Evolutionary conservation across 2,888 invertebrate genomes (phyloP), one percentile per base, ranked within the genome.

Genomic region (Hirtodrosophila confusa): DNA sequence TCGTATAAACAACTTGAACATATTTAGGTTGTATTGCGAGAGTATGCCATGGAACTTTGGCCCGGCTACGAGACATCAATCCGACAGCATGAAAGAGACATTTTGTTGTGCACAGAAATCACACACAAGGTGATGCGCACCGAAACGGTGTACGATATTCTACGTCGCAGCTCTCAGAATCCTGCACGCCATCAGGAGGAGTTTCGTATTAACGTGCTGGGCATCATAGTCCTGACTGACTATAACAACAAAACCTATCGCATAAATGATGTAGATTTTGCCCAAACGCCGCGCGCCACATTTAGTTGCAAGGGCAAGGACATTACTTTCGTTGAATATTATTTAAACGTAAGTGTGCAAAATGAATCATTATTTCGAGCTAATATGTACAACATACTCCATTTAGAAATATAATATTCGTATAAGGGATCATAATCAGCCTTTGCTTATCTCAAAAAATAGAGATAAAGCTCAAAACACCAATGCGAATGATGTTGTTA

Each of bases 1-100:
- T 31, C 27, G 27, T 31, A 8, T 31, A 31, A 31, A 4, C 7
- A 31, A 31, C 31, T 8, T 8, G 7, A 31, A 9, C 0, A 5
- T 33, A 12, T n/a, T 6, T 17, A 90, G 94, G 91, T 95, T 44
- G 92, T 93, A 35, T 92, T 96, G 0, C 93, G 92, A 0, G 94
- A 95, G 37, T 93, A 92, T 72, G 93, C 92, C 29, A 84, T 97
- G n/a, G 95, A 96, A 87, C 91, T 97, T 0, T 96, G 96, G 96
- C 97, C 97, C 0, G 97, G 97, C 0, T 96, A 96, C 75, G 92
- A 95, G 11, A 97, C 97, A 0, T 95, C 96, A 0, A 97, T 98
- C 37, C 93, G 96, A 1, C 96, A 97, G 79, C 96, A 96, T 86
- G 98, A 98, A 89, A 91, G 92, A 0, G 92, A 93, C 2, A 93